Evolutionary conservation across 2,113 vertebrate genomes (phyloP).

Genomic region (Dendrocopos noguchii): DNA sequence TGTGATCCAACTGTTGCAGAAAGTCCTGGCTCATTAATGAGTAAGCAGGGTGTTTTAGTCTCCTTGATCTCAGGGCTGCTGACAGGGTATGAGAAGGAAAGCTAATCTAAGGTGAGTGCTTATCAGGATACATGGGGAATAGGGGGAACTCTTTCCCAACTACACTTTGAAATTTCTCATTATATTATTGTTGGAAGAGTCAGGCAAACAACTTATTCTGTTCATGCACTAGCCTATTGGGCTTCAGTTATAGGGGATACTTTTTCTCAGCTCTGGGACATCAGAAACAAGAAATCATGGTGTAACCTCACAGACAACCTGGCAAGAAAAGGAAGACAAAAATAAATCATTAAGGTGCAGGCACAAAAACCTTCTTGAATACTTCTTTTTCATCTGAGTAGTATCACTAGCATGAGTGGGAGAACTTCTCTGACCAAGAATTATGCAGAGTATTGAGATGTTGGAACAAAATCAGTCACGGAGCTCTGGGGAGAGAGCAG

Average conservation of each 20-base stretch:
- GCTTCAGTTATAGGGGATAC: not conserved
- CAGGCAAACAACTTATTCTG: not conserved
- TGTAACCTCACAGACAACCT: not conserved
- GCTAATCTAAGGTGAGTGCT: conserved; percentile 12
- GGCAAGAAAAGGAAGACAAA: not conserved
- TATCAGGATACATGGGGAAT: not conserved
- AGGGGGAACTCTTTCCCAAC: not conserved
- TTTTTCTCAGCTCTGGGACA: conserved; percentile 3
- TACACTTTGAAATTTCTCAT: not conserved
- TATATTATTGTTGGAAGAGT: conserved; percentile 38
- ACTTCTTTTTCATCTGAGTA: not conserved
- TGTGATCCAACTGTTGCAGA: conserved; percentile 45
- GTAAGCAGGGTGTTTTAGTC: conserved; percentile 21
- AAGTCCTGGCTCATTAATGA: conserved; percentile 5
- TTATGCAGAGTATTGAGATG: not conserved
- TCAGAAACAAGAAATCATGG: conserved; percentile 12
- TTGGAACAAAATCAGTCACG: not conserved
- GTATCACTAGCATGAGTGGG: not conserved
- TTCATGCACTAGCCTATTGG: not conserved
- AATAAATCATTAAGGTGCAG: not conserved
- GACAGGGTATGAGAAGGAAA: conserved; percentile 33
- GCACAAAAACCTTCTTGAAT: not conserved
- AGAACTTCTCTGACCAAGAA: not conserved
- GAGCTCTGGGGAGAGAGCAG: not conserved
- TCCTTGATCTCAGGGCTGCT: conserved; percentile 34